A percentile compares a stretch with the other conserved stretches of the same genome.
These are phyloP conservation scores for Struthidea cinerea DNA, from an alignment of 2,113 vertebrate genomes.

Conservation along the genomic window DNA sequence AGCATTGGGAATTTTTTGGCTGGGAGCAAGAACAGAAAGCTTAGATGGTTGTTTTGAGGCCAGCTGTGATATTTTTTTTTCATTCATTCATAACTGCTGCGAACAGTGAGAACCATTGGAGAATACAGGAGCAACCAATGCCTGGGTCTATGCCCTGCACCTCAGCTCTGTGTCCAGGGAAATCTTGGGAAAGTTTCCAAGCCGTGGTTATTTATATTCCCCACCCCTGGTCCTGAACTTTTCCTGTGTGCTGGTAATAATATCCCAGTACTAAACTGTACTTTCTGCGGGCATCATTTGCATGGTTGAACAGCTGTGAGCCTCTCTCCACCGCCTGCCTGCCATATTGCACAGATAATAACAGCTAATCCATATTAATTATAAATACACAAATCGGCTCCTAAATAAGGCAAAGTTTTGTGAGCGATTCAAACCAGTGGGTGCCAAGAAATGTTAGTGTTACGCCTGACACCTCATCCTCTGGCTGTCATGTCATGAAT, in stretches of 20 bases:
- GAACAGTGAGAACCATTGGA: neutral
- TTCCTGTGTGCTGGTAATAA: conserved; percentile 29
- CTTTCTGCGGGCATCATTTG: conserved; percentile 68
- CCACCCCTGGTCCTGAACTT: conserved; percentile 33
- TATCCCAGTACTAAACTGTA: conserved; percentile 52
- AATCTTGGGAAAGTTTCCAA: neutral
- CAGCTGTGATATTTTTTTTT: conserved; percentile 10
- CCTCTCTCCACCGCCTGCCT: conserved; percentile 63
- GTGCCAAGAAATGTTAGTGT: conserved; percentile 65
- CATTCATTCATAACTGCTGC: neutral
- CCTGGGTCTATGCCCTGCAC: neutral
- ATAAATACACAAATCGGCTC: conserved; percentile 67
- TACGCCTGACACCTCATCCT: conserved; percentile 55
- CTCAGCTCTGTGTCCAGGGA: neutral
- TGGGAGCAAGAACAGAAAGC: neutral
- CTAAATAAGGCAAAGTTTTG: conserved; percentile 64
- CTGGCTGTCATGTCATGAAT: conserved; percentile 35
- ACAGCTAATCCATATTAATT: conserved; percentile 77
- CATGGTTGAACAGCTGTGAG: conserved; percentile 72
- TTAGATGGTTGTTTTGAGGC: neutral
- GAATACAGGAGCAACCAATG: neutral
- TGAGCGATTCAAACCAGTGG: conserved; percentile 32
- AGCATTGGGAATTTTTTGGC: conserved; percentile 13
- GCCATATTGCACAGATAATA: conserved; percentile 70
- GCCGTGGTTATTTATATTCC: neutral